A percentile compares a stretch with the other conserved stretches of the same genome.
Conservation (phyloP, 2,797 vertebrate genomes). For the Antennarius maculatus region DNA sequence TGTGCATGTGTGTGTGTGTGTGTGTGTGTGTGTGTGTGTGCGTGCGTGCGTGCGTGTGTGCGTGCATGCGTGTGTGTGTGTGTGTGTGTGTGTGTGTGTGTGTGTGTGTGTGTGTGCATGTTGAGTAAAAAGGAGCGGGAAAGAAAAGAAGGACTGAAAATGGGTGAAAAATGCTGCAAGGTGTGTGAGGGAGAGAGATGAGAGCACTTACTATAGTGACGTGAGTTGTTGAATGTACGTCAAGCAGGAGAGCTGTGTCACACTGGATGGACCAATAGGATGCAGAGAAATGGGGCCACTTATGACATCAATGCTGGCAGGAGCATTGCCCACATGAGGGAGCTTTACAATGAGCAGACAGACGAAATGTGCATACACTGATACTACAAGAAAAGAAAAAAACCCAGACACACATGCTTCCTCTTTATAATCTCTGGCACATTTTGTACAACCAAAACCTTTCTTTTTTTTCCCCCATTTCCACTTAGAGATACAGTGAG, state of each 20-base stretch:
- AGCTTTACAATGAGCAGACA: constrained; percentile 73
- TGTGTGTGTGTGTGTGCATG: constrained; percentile 58
- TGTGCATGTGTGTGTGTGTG: too few relatives aligned
- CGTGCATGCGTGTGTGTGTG: constrained; percentile 48
- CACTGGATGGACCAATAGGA: constrained; percentile 62
- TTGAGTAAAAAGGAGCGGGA: constrained; percentile 26
- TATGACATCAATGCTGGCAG: constrained; percentile 77
- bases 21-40: too few relatives aligned
- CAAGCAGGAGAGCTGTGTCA: constrained; percentile 69
- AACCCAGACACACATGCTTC: constrained; percentile 16
- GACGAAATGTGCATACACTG: constrained; percentile 60
- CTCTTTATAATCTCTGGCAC: constrained; percentile 21
- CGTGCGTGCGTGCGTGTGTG: constrained; percentile 10
- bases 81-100: too few relatives aligned
- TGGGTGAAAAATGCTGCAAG: constrained; percentile 19
- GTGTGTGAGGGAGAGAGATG: constrained; percentile 45
- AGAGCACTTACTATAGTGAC: constrained; percentile 69
- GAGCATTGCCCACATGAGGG: constrained; percentile 72
- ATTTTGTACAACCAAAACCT: constrained; percentile 1
- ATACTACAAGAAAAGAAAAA: constrained; percentile 44
- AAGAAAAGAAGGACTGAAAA: constrained; percentile 39
- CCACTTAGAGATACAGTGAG: too few relatives aligned
- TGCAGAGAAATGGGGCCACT: constrained; percentile 74
- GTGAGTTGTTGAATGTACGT: constrained; percentile 68
- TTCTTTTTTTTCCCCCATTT: constrained; percentile 4